Percentiles rank a stretch among this genome's conserved stretches.
These are phyloP conservation scores for Typhlichthys subterraneus DNA, from an alignment of 2,797 vertebrate species.

Conservation along the genomic window DNA sequence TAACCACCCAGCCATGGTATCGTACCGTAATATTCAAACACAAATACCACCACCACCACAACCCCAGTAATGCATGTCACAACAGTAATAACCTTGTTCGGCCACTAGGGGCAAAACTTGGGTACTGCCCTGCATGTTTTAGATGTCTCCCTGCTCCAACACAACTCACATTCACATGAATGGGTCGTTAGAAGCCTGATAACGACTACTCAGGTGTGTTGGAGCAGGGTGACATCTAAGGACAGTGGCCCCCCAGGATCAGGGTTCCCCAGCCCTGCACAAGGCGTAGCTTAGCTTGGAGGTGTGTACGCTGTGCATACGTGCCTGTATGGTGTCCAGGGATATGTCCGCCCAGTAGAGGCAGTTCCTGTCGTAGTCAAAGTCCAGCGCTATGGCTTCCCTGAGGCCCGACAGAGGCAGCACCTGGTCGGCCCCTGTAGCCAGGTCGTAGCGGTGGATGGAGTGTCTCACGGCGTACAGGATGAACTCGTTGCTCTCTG, in stretches of 20 bases:
- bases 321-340: conserved; percentile 92
- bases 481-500: conserved; percentile 98
- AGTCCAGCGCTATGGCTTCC: conserved; percentile 93
- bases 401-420: conserved; percentile 88
- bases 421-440: conserved; percentile 87
- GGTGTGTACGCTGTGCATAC: neutral
- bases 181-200: too few species aligned
- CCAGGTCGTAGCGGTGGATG: conserved; percentile 93
- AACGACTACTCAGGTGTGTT: too few species aligned
- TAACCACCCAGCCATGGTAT: neutral
- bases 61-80: too few species aligned
- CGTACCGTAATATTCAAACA: too few species aligned
- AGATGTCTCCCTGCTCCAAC: too few species aligned
- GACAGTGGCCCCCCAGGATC: neutral
- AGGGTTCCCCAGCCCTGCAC: neutral
- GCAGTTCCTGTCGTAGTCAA: conserved; percentile 94
- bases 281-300: too few species aligned
- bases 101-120: too few species aligned
- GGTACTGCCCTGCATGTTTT: too few species aligned
- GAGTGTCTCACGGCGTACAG: conserved; percentile 91
- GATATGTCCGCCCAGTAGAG: conserved; percentile 98
- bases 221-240: too few species aligned
- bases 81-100: too few species aligned
- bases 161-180: too few species aligned
- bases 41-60: neutral